phyloP scores from a whole-genome alignment of 2,113 vertebrate species.

The Cephalopholis sonnerati region DNA sequence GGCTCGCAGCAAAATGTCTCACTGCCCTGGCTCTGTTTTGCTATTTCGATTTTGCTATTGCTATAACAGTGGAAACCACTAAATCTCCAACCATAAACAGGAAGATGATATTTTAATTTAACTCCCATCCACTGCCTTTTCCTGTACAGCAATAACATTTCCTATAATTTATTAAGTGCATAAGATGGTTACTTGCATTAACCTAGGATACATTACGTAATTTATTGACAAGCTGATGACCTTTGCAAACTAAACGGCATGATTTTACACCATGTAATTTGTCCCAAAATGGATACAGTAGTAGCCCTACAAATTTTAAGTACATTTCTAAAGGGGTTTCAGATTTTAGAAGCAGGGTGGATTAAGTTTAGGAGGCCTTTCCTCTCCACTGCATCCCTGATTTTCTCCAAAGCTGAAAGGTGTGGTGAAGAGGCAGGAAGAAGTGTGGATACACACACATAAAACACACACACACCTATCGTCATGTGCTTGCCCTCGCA shows the following conservation, averaged over 20 bases:
- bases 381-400: constrained; percentile 63
- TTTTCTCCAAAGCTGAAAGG: constrained; percentile 55
- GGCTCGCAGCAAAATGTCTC: too few relatives aligned
- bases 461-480: constrained; percentile 70
- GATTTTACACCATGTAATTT: not conserved
- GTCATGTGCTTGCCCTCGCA: constrained; percentile 78
- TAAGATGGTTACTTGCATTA: constrained; percentile 15
- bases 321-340: not conserved
- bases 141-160: not conserved
- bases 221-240: constrained; percentile 7
- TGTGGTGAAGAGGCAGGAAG: constrained; percentile 30
- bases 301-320: not conserved
- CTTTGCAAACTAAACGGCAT: not conserved
- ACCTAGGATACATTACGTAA: constrained; percentile 11
- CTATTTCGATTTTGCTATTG: too few relatives aligned
- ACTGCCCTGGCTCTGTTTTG: too few relatives aligned
- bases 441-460: constrained; percentile 6
- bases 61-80: too few relatives aligned
- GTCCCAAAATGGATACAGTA: not conserved
- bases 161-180: constrained; percentile 35
- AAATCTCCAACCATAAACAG: not conserved
- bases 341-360: constrained; percentile 22
- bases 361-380: constrained; percentile 35
- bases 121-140: not conserved
- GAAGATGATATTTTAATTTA: constrained; percentile 8